These are phyloP conservation scores for Lysiphlebus fabarum DNA, from an alignment of 1,140 invertebrate genomes.

Conservation along the genomic window DNA sequence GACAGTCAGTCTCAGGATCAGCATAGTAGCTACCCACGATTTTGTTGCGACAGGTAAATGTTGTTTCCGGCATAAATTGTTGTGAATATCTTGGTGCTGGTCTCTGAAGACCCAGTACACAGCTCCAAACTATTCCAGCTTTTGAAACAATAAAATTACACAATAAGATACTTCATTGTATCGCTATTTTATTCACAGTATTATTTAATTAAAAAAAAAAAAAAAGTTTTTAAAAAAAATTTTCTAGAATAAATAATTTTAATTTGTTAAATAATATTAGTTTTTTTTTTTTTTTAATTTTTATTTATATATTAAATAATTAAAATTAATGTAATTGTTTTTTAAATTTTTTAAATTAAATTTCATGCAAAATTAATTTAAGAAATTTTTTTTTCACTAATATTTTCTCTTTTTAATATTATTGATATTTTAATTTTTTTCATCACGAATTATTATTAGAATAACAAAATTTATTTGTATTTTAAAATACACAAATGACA, in stretches of 20 bases:
- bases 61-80: slow-evolving; percentile 78
- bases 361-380: too few relatives aligned
- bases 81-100: slow-evolving; percentile 71
- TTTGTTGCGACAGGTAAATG: slow-evolving; percentile 82
- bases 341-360: too few relatives aligned
- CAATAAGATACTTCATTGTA: slow-evolving; percentile 16
- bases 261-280: too few relatives aligned
- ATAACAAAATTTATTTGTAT: too few relatives aligned
- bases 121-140: slow-evolving; percentile 42
- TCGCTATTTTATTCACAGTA: not conserved
- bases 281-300: too few relatives aligned
- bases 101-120: slow-evolving; percentile 46
- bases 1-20: slow-evolving; percentile 85
- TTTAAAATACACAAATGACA: too few relatives aligned
- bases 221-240: not conserved
- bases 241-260: too few relatives aligned
- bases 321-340: too few relatives aligned
- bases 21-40: slow-evolving; percentile 89
- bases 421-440: not conserved
- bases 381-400: too few relatives aligned
- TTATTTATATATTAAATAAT: too few relatives aligned
- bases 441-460: too few relatives aligned
- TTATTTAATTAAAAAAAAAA: slow-evolving; percentile 7
- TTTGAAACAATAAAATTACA: slow-evolving; percentile 23
- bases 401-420: not conserved